Conservation (phyloP, 1,140 invertebrate species). For the Neuroterus valhalla region DNA sequence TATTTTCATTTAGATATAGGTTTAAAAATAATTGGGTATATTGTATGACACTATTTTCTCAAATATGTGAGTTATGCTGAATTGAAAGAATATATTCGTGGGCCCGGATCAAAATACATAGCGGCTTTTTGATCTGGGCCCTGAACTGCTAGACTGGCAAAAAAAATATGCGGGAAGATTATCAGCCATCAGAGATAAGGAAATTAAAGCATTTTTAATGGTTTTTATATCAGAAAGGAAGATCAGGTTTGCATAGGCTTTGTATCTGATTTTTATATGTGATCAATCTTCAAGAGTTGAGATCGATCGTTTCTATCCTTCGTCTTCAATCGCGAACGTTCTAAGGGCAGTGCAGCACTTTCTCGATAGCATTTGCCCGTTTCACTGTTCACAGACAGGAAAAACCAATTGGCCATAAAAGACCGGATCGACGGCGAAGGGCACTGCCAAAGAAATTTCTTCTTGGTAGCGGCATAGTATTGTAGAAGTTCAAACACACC, state of each 20-base stretch:
- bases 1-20: too few species aligned
- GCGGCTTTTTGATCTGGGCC: too few species aligned
- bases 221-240: too few species aligned
- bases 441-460: conserved; percentile 22
- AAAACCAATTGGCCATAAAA: conserved; percentile 29
- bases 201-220: too few species aligned
- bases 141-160: too few species aligned
- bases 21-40: too few species aligned
- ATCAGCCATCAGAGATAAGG: too few species aligned
- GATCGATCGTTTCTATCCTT: background rate
- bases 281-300: background rate
- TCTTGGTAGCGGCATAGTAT: background rate
- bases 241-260: background rate
- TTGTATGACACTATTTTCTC: too few species aligned
- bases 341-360: conserved; percentile 16
- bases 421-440: conserved; percentile 29
- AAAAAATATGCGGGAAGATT: too few species aligned
- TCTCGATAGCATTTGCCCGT: conserved; percentile 3
- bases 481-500: conserved; percentile 7
- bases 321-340: background rate
- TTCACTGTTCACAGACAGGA: conserved; percentile 7
- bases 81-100: too few species aligned
- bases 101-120: too few species aligned
- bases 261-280: background rate
- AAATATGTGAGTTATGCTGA: too few species aligned